A percentile compares a stretch with the other conserved stretches of the same genome.
Conservation (phyloP, 1,140 invertebrate genomes). For the Theocolax elegans region DNA sequence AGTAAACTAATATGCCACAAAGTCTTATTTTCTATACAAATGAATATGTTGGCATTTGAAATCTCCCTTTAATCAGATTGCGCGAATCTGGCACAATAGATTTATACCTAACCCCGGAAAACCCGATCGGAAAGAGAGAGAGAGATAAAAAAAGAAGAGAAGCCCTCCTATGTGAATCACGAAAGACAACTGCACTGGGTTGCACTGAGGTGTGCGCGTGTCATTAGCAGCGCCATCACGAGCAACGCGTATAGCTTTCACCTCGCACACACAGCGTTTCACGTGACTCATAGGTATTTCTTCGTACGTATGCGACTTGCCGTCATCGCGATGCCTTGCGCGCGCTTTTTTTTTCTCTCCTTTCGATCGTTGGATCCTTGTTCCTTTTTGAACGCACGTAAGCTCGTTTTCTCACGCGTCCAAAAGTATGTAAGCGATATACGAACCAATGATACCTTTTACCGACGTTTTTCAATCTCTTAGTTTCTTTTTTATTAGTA, state of each 20-base stretch:
- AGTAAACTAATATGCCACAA: no score
- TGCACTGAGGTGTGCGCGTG: not conserved
- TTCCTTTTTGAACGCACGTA: not conserved
- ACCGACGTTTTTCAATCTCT: not conserved
- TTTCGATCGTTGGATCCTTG: not conserved
- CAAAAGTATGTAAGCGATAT: no score
- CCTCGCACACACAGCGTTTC: conserved; percentile 5
- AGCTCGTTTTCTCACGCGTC: conserved; percentile 18
- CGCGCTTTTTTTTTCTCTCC: not conserved
- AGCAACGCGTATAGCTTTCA: conserved; percentile 47
- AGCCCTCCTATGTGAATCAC: conserved; percentile 45
- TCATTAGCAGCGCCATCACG: conserved; percentile 41
- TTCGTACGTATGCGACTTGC: not conserved
- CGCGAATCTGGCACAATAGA: no score
- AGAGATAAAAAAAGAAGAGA: no score
- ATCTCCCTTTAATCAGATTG: no score
- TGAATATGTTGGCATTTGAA: no score
- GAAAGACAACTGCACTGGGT: not conserved
- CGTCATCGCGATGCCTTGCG: not conserved
- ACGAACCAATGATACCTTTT: no score
- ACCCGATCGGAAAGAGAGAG: not conserved
- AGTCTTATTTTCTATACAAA: no score
- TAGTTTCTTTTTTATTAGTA: not conserved
- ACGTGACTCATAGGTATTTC: conserved; percentile 42
- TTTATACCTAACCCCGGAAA: no score